These are phyloP conservation scores for Heterodera filipjevi DNA, from an alignment of 2,888 invertebrate species.

Conservation along the genomic window DNA sequence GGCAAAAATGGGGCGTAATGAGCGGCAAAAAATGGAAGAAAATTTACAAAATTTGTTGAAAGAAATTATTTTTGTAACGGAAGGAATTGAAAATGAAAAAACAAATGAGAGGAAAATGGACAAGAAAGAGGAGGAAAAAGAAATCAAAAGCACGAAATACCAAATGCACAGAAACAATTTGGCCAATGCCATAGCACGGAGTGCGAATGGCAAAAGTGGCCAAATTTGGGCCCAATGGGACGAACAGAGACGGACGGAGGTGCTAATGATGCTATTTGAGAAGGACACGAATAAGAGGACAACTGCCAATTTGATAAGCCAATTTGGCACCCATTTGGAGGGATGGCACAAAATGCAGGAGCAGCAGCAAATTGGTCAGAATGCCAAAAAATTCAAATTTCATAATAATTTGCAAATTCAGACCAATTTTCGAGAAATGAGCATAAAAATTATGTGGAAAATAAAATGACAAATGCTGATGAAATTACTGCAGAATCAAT, in stretches of 20 bases:
- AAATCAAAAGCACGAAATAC: neutral
- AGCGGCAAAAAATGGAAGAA: neutral
- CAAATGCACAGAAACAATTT: constrained; percentile 2
- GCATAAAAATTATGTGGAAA: neutral
- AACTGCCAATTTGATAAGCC: neutral
- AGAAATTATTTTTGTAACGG: neutral
- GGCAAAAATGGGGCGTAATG: neutral
- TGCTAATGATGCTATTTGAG: neutral
- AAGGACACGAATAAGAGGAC: neutral
- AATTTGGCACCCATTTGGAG: neutral
- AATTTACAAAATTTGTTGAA: neutral
- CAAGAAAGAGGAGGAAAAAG: neutral
- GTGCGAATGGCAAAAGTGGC: neutral
- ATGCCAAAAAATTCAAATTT: neutral
- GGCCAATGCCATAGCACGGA: neutral
- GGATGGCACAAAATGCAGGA: neutral
- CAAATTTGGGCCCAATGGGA: neutral
- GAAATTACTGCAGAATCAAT: neutral
- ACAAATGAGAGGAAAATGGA: neutral
- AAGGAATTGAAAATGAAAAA: neutral
- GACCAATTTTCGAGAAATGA: neutral
- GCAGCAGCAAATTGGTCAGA: neutral
- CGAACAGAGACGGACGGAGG: neutral
- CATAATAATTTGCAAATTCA: neutral
- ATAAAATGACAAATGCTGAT: neutral